A percentile compares a stretch with the other conserved stretches of the same genome.
These are phyloP conservation scores for Miichthys miiuy DNA, from an alignment of 2,797 vertebrate species.

Conservation along the genomic window DNA sequence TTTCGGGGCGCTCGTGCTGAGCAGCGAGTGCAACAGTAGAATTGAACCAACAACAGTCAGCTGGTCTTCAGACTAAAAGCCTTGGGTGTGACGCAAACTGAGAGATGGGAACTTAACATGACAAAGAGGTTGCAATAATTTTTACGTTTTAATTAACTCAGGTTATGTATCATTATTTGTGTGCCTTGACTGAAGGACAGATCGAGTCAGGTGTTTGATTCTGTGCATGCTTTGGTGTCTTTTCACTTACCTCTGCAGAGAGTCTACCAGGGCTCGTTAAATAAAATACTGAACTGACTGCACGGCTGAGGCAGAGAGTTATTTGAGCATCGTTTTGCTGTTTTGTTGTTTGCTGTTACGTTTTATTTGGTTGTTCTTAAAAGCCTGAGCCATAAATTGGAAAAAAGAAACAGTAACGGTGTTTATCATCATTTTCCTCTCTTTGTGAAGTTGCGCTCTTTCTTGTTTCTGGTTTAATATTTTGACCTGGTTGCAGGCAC, in stretches of 20 bases:
- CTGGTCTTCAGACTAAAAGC: constrained; percentile 50
- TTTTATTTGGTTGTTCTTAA: not conserved
- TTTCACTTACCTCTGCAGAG: constrained; percentile 73
- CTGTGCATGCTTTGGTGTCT: not conserved
- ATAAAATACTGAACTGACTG: not conserved
- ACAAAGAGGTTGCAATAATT: constrained; percentile 20
- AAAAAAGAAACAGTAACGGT: not conserved
- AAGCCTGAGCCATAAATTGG: not conserved
- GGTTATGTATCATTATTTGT: not conserved
- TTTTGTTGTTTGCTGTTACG: no score
- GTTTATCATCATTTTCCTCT: not conserved
- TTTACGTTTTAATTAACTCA: not conserved
- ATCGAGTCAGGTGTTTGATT: not conserved
- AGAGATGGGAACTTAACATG: constrained; percentile 42
- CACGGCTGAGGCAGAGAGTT: not conserved
- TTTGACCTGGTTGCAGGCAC: not conserved
- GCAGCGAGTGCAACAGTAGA: not conserved
- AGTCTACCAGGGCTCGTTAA: constrained; percentile 21
- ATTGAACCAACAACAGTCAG: constrained; percentile 3
- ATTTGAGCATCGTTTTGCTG: not conserved
- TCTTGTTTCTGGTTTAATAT: not conserved
- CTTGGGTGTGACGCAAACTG: constrained; percentile 67
- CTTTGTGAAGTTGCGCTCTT: not conserved
- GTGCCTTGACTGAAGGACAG: not conserved
- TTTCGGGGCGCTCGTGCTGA: not conserved